phyloP scores from a whole-genome alignment of 2,888 invertebrate genomes.

The Drosophila pseudotalamancana region DNA sequence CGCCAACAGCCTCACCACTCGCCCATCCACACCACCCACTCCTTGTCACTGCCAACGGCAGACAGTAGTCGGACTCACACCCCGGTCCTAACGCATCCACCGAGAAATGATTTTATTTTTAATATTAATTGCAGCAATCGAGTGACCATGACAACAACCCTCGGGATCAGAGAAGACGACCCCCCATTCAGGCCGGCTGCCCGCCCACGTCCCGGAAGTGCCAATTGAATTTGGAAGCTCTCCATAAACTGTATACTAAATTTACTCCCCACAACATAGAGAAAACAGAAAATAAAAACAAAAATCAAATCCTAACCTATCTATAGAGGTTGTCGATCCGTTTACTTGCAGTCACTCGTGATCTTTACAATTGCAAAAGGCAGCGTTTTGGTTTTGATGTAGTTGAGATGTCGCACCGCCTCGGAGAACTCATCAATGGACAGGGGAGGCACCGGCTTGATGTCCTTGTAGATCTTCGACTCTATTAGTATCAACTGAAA shows the following conservation, averaged over 20 bases:
- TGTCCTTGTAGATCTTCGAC: conserved; percentile 14
- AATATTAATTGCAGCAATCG: conserved; percentile 78
- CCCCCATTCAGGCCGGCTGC: conserved; percentile 10
- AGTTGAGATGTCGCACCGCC: not conserved
- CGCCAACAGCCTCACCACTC: conserved; percentile 1
- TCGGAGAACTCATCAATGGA: not conserved
- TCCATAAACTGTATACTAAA: conserved; percentile 28
- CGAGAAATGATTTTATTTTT: conserved; percentile 69
- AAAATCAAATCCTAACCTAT: not conserved
- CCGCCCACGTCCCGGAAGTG: conserved; percentile 55
- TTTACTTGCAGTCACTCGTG: not conserved
- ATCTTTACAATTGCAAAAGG: not conserved
- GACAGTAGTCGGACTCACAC: conserved; percentile 27
- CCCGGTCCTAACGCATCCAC: conserved; percentile 42
- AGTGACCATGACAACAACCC: conserved; percentile 77
- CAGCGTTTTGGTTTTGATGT: conserved; percentile 1
- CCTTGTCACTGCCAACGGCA: conserved; percentile 34
- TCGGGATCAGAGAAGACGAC: conserved; percentile 28
- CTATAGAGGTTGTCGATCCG: not conserved
- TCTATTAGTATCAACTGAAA: conserved; percentile 16
- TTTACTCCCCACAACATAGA: conserved; percentile 10
- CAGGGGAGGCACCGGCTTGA: conserved; percentile 1
- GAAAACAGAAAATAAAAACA: not conserved
- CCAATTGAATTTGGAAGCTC: conserved; percentile 65
- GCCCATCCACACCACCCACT: not conserved